phyloP scores from a whole-genome alignment of 2,888 invertebrate genomes.

The Drosophila mulleri region DNA sequence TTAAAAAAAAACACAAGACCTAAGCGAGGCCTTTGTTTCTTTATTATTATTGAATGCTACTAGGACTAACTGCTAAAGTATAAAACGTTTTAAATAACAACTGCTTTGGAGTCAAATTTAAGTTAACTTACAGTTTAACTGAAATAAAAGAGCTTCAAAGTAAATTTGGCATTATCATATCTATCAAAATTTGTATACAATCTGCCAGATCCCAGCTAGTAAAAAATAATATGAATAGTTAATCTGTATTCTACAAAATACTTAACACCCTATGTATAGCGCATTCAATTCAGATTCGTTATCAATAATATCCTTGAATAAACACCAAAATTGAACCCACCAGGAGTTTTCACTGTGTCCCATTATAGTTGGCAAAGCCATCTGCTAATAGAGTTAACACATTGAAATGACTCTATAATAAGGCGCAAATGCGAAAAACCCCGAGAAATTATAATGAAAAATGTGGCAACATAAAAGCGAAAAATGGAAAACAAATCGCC shows the following conservation, averaged over 20 bases:
- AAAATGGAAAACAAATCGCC: constrained; percentile 69
- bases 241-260: background rate
- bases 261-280: background rate
- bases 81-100: too few relatives aligned
- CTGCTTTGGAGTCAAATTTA: too few relatives aligned
- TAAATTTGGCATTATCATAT: too few relatives aligned
- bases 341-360: background rate
- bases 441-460: constrained; percentile 48
- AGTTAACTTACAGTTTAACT: too few relatives aligned
- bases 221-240: background rate
- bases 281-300: background rate
- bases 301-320: constrained; percentile 5
- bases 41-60: background rate
- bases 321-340: background rate
- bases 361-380: constrained; percentile 19
- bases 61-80: background rate
- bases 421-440: constrained; percentile 31
- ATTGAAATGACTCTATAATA: constrained; percentile 32
- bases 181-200: too few relatives aligned
- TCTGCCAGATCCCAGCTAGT: too few relatives aligned
- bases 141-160: too few relatives aligned
- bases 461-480: constrained; percentile 42
- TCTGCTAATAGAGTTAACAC: constrained; percentile 55
- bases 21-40: background rate
- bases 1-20: background rate